Evolutionary conservation across 2,888 invertebrate genomes (phyloP).

Genomic region (Dicranocentrus wangi): DNA sequence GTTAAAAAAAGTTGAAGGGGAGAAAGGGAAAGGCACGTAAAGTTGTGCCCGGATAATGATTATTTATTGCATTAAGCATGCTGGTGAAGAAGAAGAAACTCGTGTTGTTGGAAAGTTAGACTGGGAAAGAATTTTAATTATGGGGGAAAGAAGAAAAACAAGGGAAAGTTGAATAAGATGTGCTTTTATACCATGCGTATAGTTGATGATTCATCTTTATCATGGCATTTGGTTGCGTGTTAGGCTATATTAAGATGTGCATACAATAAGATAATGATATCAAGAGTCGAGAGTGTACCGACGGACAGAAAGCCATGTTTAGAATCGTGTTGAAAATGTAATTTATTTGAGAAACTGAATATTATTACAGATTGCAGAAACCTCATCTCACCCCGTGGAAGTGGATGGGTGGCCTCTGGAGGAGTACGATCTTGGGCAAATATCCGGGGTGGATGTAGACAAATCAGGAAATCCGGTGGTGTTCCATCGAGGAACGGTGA

Average conservation of each 20-base stretch:
- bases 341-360: neutral
- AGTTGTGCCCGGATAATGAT: neutral
- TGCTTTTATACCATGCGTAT: no score
- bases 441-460: slow-evolving; percentile 89
- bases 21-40: neutral
- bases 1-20: neutral
- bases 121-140: neutral
- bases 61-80: neutral
- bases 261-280: no score
- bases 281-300: no score
- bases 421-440: slow-evolving; percentile 83
- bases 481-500: slow-evolving; percentile 87
- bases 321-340: neutral
- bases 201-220: no score
- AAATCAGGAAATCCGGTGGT: slow-evolving; percentile 85
- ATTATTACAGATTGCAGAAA: slow-evolving; percentile 55
- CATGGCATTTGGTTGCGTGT: no score
- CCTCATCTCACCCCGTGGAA: slow-evolving; percentile 70
- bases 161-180: neutral
- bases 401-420: slow-evolving; percentile 73
- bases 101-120: neutral
- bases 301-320: neutral
- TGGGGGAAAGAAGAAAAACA: neutral
- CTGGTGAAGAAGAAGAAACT: neutral
- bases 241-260: no score